Evolutionary conservation across 2,113 vertebrate genomes (phyloP).

Genomic region (Sinocyclocheilus grahami): DNA sequence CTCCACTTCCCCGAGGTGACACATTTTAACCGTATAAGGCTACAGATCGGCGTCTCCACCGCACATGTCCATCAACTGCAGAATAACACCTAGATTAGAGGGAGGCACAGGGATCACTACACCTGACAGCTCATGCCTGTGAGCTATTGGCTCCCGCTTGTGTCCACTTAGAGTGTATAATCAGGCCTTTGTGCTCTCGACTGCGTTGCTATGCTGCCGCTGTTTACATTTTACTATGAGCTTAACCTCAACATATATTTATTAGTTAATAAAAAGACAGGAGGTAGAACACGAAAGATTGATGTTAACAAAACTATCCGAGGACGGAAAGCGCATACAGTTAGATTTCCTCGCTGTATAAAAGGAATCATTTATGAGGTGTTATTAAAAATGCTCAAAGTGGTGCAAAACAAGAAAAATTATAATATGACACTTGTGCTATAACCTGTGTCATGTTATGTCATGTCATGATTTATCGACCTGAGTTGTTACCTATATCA

Average conservation of each 20-base stretch:
- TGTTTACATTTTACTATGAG: conserved; percentile 49
- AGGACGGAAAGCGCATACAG: neutral
- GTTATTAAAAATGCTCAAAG: conserved; percentile 22
- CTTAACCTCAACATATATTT: conserved; percentile 47
- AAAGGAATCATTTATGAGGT: conserved; percentile 42
- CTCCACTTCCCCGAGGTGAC: conserved; percentile 58
- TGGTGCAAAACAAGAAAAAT: conserved; percentile 37
- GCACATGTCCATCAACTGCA: conserved; percentile 63
- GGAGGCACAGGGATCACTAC: conserved; percentile 38
- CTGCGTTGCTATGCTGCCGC: conserved; percentile 34
- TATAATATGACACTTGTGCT: conserved; percentile 33
- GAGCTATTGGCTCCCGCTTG: conserved; percentile 53
- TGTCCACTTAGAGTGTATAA: conserved; percentile 21
- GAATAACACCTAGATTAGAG: conserved; percentile 62
- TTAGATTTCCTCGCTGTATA: conserved; percentile 35
- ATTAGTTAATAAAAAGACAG: conserved; percentile 20
- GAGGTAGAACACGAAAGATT: conserved; percentile 20
- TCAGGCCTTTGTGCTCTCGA: conserved; percentile 43
- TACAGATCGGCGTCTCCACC: conserved; percentile 44
- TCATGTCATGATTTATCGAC: conserved; percentile 47
- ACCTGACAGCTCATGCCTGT: conserved; percentile 56
- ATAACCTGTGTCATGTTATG: conserved; percentile 46
- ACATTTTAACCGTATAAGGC: conserved; percentile 47
- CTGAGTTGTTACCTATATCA: conserved; percentile 47
- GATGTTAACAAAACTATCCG: conserved; percentile 27